Percentiles rank a stretch among this genome's conserved stretches.
Evolutionary conservation across 2,797 vertebrate genomes (phyloP).

Genomic region (Gallinago stenura): DNA sequence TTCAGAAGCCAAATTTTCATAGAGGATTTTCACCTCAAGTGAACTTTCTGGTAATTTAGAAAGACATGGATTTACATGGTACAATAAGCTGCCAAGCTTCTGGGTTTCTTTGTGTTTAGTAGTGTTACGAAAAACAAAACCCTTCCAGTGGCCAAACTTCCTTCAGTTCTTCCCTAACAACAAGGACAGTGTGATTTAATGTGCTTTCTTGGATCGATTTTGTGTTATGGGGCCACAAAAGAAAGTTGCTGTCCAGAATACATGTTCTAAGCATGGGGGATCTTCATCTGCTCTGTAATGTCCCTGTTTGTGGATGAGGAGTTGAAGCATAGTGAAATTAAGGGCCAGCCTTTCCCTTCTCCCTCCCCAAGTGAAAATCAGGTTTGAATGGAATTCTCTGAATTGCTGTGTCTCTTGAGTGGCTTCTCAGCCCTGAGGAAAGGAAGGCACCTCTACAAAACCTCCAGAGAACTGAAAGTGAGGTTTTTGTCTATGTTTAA

Average conservation of each 20-base stretch:
- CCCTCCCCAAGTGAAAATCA: background rate
- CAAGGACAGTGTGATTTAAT: slow-evolving; percentile 52
- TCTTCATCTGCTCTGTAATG: background rate
- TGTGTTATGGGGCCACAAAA: slow-evolving; percentile 1
- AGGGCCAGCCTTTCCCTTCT: background rate
- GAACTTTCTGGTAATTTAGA: slow-evolving; percentile 32
- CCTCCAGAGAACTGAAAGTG: background rate
- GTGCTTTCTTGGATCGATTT: slow-evolving; percentile 7
- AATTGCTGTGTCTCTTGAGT: background rate
- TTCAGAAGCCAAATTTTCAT: background rate
- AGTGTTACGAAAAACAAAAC: slow-evolving; percentile 36
- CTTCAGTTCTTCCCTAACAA: slow-evolving; percentile 22
- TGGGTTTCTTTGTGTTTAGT: slow-evolving; percentile 53
- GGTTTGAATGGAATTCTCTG: background rate
- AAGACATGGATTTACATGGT: slow-evolving; percentile 32
- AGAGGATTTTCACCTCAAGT: slow-evolving; percentile 23
- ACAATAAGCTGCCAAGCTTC: slow-evolving; percentile 40
- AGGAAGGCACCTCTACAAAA: background rate
- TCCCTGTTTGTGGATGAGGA: background rate
- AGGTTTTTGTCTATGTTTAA: background rate
- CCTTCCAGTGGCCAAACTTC: slow-evolving; percentile 18
- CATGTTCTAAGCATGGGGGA: background rate
- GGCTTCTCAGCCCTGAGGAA: background rate
- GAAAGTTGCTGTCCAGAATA: background rate
- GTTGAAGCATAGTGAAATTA: background rate